Evolutionary conservation across 64 coral and sea anemone genomes (phyloP).

Genomic region (Anthopleura sola): DNA sequence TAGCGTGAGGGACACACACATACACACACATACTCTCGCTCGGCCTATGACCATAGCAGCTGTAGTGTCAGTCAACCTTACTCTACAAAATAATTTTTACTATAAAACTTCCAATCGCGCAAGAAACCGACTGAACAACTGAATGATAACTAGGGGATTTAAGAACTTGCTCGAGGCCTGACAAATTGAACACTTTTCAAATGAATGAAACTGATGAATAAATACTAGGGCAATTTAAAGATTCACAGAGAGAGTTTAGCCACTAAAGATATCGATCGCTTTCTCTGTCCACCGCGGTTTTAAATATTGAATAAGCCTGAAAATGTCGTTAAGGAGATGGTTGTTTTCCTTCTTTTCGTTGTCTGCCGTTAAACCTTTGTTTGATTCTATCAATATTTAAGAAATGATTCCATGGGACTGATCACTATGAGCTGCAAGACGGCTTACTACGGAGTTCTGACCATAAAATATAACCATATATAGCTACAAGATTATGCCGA

Average conservation of each 20-base stretch:
- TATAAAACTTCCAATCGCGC: neutral
- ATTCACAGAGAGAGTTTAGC: constrained; percentile 40
- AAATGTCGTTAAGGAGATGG: constrained; percentile 66
- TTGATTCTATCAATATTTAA: constrained; percentile 78
- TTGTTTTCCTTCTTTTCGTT: constrained; percentile 66
- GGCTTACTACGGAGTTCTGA: neutral
- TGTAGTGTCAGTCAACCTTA: neutral
- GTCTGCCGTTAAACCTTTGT: constrained; percentile 73
- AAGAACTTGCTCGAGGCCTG: neutral
- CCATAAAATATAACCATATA: constrained; percentile 9
- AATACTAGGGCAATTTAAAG: constrained; percentile 9
- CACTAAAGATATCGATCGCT: constrained; percentile 50
- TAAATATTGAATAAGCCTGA: constrained; percentile 57
- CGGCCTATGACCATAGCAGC: neutral
- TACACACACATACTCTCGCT: neutral
- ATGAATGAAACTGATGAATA: constrained; percentile 9
- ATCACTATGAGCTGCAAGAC: neutral
- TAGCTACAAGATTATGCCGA: neutral
- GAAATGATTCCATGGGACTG: constrained; percentile 31
- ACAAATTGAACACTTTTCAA: neutral
- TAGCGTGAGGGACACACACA: neutral
- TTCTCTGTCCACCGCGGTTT: constrained; percentile 43
- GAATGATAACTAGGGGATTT: neutral
- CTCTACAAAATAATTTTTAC: neutral
- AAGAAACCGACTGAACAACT: neutral